Evolutionary conservation across 2,113 vertebrate species (phyloP), one percentile per base, ranked within the genome.

Genomic region (cattle (Bos taurus)): DNA sequence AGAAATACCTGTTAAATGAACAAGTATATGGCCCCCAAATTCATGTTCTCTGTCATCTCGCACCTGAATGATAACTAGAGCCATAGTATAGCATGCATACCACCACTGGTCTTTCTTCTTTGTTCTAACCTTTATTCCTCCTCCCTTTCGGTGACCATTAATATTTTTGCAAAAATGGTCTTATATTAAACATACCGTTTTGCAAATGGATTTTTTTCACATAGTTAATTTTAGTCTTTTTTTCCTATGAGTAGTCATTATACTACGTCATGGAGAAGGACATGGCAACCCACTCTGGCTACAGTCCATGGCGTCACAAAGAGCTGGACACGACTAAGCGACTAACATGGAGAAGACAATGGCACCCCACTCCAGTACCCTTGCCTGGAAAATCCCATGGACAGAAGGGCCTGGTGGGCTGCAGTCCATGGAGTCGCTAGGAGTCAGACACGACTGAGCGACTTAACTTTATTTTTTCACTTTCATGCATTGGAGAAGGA

Each of bases 151-250:
- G 48, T 62, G 21, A 62, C 48, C 7, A 43, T 26, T 71, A 85
- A 28, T 50, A 88, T 64, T 83, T 95, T 90, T 90, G 5, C 23
- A 88, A 87, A 93, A 71, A 23, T 82, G 33, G 80, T 46, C 23
- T 93, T 89, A 40, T 1, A n/a, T 48, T 90, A 87, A 56, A 54
- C 15, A n/a, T 13, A n/a, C 8, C 57, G 26, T 48, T 91, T 85
- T 96, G 59, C 64, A 89, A 95, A 23, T 77, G 28, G 33, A 1
- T 90, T 36, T 57, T 36, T 52, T 84, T 3, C 40, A 64, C 40
- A 43, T 13, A 54, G 36, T 10, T n/a, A 60, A 46, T 71, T 74
- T 86, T 40, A 83, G 71, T 78, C 36, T 17, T n/a, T n/a, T 80
- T 28, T 30, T 28, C 71, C 21, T 43, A 0, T 64, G 15, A 87